These are phyloP conservation scores for Oncorhynchus tshawytscha DNA, from an alignment of 2,113 vertebrate genomes.

Conservation along the genomic window DNA sequence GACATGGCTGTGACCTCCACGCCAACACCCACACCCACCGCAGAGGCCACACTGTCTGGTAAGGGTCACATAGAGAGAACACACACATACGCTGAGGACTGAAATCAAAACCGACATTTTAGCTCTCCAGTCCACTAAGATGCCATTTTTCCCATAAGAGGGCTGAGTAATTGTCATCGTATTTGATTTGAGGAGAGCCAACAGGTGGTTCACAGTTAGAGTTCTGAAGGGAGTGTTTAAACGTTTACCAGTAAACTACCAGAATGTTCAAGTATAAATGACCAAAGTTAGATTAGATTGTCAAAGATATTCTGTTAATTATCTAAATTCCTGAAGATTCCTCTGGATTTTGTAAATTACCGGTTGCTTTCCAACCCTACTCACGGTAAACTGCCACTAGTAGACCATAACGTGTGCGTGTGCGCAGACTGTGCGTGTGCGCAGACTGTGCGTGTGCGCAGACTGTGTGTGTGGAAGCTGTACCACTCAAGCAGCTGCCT, in stretches of 20 bases:
- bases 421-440: neutral
- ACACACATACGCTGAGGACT: neutral
- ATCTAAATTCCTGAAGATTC: too few relatives aligned
- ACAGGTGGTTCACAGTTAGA: neutral
- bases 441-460: neutral
- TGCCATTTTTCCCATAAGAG: neutral
- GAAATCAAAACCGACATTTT: neutral
- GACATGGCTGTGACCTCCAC: conserved; percentile 27
- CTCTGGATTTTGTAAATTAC: too few relatives aligned
- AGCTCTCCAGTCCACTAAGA: neutral
- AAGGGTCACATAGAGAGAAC: conserved; percentile 14
- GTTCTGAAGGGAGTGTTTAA: too few relatives aligned
- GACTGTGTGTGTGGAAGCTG: conserved; percentile 32
- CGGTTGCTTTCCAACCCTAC: too few relatives aligned
- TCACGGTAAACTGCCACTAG: neutral
- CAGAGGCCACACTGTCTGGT: conserved; percentile 69
- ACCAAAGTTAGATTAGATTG: too few relatives aligned
- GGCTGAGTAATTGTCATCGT: neutral
- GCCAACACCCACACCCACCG: conserved; percentile 43
- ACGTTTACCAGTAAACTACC: too few relatives aligned
- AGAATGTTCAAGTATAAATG: too few relatives aligned
- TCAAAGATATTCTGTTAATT: too few relatives aligned
- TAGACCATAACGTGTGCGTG: neutral
- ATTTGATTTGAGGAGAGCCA: neutral
- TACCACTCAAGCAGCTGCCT: conserved; percentile 58